These are phyloP conservation scores for Aphelenchoides besseyi DNA, from an alignment of 1,140 invertebrate genomes.

Conservation along the genomic window DNA sequence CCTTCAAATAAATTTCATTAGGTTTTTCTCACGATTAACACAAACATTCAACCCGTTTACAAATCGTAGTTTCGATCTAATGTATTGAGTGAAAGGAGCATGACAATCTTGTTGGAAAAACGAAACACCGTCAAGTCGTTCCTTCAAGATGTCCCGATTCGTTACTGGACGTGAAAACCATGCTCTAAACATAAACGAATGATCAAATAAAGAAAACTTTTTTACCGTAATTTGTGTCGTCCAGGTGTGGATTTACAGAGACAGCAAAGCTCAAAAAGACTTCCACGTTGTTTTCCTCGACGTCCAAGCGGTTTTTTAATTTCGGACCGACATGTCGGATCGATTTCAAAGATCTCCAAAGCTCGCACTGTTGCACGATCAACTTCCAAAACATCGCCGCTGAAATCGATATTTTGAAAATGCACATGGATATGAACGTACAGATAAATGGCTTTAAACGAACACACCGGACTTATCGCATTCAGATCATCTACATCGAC, in stretches of 20 bases:
- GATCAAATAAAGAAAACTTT: conserved; percentile 5
- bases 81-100: conserved; percentile 33
- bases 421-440: conserved; percentile 11
- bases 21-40: not conserved
- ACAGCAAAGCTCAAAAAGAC: conserved; percentile 51
- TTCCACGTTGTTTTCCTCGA: conserved; percentile 33
- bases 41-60: conserved; percentile 34
- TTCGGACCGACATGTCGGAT: conserved; percentile 16
- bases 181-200: conserved; percentile 29
- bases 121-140: conserved; percentile 49
- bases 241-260: conserved; percentile 46
- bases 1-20: conserved; percentile 26
- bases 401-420: conserved; percentile 26
- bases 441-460: conserved; percentile 33
- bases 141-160: conserved; percentile 39
- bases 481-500: conserved; percentile 38
- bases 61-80: conserved; percentile 38
- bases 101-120: conserved; percentile 59
- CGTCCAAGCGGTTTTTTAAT: not conserved
- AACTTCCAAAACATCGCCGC: conserved; percentile 42
- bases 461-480: conserved; percentile 21
- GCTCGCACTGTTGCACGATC: conserved; percentile 38
- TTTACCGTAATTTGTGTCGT: conserved; percentile 29
- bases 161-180: conserved; percentile 54
- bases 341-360: conserved; percentile 47